Conservation (phyloP, 1,140 invertebrate species). For the Saccostrea echinata region DNA sequence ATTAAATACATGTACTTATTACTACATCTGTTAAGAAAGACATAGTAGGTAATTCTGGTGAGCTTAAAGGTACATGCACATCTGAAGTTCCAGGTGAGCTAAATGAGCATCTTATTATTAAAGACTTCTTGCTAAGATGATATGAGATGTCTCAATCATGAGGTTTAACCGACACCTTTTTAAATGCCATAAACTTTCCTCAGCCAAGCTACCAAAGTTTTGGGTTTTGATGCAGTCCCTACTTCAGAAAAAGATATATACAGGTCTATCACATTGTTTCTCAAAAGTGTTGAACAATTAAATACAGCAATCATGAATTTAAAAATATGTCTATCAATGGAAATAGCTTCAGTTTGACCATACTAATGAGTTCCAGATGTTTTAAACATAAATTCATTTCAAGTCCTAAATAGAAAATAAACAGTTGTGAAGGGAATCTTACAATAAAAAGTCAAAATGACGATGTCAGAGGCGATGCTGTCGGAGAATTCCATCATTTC, state of each 20-base stretch:
- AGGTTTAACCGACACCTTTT: neutral
- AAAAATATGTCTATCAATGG: neutral
- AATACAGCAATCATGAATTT: neutral
- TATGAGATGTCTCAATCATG: neutral
- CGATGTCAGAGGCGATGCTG: slow-evolving; percentile 57
- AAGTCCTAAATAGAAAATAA: neutral
- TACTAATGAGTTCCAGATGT: neutral
- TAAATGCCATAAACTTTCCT: neutral
- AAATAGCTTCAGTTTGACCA: neutral
- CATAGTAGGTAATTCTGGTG: no score
- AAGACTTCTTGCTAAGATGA: neutral
- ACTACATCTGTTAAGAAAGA: no score
- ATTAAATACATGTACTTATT: no score
- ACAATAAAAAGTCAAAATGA: slow-evolving; percentile 43
- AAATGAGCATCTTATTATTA: neutral
- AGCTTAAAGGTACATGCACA: neutral
- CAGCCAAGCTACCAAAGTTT: neutral
- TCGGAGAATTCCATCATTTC: slow-evolving; percentile 65
- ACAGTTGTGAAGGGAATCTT: neutral
- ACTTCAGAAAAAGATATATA: slow-evolving; percentile 7
- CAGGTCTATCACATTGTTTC: neutral
- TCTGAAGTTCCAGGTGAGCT: neutral
- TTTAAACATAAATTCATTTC: neutral
- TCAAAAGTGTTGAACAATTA: slow-evolving; percentile 28
- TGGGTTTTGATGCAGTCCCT: slow-evolving; percentile 8